Conservation (phyloP, 2,888 invertebrate species). For the Bimastos eiseni region DNA sequence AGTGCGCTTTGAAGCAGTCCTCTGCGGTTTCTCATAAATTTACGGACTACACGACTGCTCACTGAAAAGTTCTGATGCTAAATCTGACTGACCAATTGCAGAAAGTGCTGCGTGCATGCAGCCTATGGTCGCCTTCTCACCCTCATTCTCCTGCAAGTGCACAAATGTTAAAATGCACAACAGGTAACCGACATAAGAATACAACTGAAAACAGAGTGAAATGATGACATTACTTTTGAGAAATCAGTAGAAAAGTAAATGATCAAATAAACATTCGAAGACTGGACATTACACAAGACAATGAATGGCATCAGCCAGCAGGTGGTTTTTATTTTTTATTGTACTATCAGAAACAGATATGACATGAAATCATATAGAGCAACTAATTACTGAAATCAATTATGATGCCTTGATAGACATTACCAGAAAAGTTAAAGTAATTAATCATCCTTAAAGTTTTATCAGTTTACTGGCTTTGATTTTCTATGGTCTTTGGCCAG, state of each 20-base stretch:
- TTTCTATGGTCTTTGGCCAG: neutral
- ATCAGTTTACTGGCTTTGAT: too few relatives aligned
- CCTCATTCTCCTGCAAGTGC: conserved; percentile 52
- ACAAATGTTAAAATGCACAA: neutral
- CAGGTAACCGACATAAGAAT: neutral
- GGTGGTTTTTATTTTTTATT: too few relatives aligned
- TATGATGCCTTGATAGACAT: neutral
- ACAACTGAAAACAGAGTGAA: neutral
- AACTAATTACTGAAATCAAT: neutral
- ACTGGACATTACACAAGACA: neutral
- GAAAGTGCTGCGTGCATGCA: conserved; percentile 50
- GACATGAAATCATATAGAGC: neutral
- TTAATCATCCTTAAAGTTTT: too few relatives aligned
- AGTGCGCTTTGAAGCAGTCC: neutral
- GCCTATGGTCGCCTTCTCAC: conserved; percentile 51
- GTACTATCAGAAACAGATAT: neutral
- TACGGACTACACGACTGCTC: conserved; percentile 14
- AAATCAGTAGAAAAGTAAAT: neutral
- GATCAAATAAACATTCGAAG: neutral
- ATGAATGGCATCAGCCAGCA: too few relatives aligned
- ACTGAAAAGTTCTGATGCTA: conserved; percentile 44
- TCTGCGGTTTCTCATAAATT: neutral
- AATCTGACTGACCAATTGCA: conserved; percentile 52
- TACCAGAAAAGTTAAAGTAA: neutral
- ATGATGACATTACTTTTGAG: neutral